Evolutionary conservation across 1,140 invertebrate genomes (phyloP).

Genomic region (Acyrthosiphon pisum): DNA sequence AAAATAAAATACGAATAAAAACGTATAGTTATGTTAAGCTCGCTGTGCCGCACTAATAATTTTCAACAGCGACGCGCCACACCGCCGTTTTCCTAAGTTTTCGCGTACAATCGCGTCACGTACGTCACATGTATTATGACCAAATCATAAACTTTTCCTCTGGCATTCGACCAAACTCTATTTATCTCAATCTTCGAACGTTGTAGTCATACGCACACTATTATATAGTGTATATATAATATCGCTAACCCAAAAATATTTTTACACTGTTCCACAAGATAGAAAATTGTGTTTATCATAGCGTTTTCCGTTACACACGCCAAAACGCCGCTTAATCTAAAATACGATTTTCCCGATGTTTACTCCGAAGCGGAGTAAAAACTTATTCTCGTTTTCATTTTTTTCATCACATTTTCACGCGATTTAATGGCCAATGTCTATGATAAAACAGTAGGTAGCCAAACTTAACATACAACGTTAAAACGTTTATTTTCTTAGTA

Average conservation of each 20-base stretch:
- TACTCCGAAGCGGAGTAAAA: background rate
- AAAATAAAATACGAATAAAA: background rate
- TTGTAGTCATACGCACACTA: background rate
- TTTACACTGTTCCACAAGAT: background rate
- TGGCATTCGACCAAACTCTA: background rate
- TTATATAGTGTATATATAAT: background rate
- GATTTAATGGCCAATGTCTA: background rate
- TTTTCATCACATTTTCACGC: background rate
- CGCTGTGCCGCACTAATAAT: background rate
- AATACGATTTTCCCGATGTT: background rate
- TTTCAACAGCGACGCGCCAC: background rate
- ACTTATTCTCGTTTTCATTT: background rate
- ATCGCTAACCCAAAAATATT: background rate
- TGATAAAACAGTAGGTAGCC: background rate
- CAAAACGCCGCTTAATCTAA: background rate
- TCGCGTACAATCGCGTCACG: background rate
- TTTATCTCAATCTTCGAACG: background rate
- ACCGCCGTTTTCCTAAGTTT: background rate
- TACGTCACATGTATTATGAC: slow-evolving; percentile 1
- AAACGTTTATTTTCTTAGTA: background rate
- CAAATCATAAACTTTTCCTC: slow-evolving; percentile 22
- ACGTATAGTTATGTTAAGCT: background rate
- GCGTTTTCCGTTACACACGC: background rate
- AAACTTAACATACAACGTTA: too few relatives aligned
- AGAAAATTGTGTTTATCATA: background rate